Conservation (phyloP, 2,113 vertebrate species). For the Calidris pugnax region DNA sequence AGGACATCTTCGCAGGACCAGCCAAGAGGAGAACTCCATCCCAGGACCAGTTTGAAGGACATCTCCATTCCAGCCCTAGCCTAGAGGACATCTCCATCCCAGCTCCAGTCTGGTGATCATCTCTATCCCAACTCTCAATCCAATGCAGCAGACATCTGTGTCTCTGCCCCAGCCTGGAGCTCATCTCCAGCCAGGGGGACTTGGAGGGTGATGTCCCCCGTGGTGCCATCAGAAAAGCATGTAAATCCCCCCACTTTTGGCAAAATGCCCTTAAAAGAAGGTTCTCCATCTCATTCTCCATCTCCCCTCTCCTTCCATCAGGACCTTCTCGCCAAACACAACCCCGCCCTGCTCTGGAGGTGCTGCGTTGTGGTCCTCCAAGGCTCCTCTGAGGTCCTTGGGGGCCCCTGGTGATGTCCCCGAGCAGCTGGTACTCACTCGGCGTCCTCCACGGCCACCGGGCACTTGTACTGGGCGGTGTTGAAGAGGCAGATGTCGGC, state of each 20-base stretch:
- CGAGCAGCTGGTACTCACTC: constrained; percentile 80
- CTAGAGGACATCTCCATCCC: not conserved
- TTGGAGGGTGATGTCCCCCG: fast-evolving
- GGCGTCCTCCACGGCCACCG: constrained; percentile 90
- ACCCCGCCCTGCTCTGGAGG: not conserved
- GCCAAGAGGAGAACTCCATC: too few relatives aligned
- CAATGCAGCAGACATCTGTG: too few relatives aligned
- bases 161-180: not conserved
- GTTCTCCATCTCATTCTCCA: not conserved
- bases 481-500: constrained; percentile 98
- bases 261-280: not conserved
- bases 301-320: not conserved
- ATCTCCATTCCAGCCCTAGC: not conserved
- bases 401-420: not conserved
- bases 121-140: not conserved
- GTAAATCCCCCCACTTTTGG: not conserved
- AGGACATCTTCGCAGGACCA: not conserved
- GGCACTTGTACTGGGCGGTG: constrained; percentile 97
- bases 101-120: not conserved
- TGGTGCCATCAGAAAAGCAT: not conserved
- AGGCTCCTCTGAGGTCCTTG: not conserved
- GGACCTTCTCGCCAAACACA: not conserved
- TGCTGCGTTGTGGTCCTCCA: not conserved
- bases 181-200: fast-evolving
- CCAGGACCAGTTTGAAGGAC: not conserved